A percentile compares a stretch with the other conserved stretches of the same genome.
These are phyloP conservation scores for Lamellibrachia columna DNA, from an alignment of 2,888 invertebrate species.

Conservation along the genomic window DNA sequence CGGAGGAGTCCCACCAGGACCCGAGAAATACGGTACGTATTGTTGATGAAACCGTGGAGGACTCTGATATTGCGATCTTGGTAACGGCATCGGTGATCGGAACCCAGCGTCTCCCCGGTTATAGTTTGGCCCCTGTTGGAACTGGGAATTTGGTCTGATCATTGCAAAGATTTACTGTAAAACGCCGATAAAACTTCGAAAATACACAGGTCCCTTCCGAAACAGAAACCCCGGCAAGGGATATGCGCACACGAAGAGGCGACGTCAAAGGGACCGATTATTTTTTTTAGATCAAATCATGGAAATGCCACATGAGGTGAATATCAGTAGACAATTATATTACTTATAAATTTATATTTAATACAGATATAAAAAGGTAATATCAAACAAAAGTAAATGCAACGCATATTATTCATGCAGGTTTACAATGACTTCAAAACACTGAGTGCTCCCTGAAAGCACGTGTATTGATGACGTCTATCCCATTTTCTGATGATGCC, in stretches of 20 bases:
- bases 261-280: neutral
- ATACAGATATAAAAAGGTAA: neutral
- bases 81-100: neutral
- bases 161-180: neutral
- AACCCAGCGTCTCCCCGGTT: neutral
- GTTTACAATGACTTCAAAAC: neutral
- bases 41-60: neutral
- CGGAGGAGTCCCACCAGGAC: neutral
- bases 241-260: neutral
- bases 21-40: neutral
- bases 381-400: neutral
- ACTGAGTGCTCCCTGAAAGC: neutral
- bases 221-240: neutral
- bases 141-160: neutral
- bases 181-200: neutral
- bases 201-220: neutral
- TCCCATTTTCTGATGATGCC: neutral
- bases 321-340: neutral
- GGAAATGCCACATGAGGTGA: neutral
- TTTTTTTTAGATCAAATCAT: neutral
- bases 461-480: neutral
- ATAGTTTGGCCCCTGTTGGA: neutral
- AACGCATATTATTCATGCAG: neutral
- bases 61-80: constrained; percentile 16
- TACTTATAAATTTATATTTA: neutral